Evolutionary conservation across 2,888 invertebrate genomes (phyloP), one percentile per base, ranked within the genome.

Genomic region (Leptothorax acervorum): DNA sequence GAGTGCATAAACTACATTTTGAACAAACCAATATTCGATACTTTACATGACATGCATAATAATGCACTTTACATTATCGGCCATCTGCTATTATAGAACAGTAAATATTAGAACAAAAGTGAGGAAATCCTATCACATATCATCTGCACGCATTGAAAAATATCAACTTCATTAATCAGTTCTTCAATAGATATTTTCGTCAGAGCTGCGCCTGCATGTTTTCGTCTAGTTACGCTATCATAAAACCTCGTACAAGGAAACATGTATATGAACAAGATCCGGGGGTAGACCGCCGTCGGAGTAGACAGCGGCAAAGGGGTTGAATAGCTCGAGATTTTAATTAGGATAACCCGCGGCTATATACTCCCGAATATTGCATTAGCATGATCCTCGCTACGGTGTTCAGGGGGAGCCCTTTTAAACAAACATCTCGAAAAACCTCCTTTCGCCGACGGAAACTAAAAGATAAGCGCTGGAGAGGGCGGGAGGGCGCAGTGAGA

Each of bases 251-350:
- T 51, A 35, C 18, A 51, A 39, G 63, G 9, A 39, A 35, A 39
- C 63, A 63, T 6, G 51, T 63, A 51, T 23, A 51, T 48, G 35
- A 65, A 39, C 63, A 76, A 63, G 23, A 51, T 75, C 51, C 31
- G 12, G 18, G 31, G 12, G 9, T 62, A 74, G n/a, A 74, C 31
- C 15, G 74, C 11, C 45, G 23, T 74, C 45, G 39, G 42, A 55
- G 12, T 8, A 28, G 39, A 53, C 31, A 68, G 51, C 39, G 39
- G 39, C 8, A 12, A 76, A 84, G 68, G 15, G 39, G 62, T 53
- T 88, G 88, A 85, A 83, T 85, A 86, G 87, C 87, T 82, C 75
- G 86, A 92, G 92, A 92, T 92, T 92, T 92, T 92, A 92, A 92
- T 92, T 92, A 92, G 91, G 92, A 92, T 92, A 92, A 92, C 90